These are phyloP conservation scores for Sylvia atricapilla DNA, from an alignment of 2,113 vertebrate species.

Conservation along the genomic window DNA sequence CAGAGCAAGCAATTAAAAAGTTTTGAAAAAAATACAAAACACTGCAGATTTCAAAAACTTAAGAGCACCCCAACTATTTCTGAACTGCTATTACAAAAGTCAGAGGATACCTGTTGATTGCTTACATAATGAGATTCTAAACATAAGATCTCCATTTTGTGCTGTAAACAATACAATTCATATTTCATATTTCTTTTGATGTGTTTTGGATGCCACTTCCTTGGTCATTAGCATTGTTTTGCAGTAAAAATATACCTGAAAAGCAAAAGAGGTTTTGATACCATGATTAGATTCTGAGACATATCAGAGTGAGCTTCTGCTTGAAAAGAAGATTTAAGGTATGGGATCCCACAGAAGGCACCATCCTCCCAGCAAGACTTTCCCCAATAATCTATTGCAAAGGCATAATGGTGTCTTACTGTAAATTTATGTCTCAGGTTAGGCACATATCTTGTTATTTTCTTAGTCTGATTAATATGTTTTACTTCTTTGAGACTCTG, in stretches of 20 bases:
- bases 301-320: not conserved
- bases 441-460: not conserved
- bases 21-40: not conserved
- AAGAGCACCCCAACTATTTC: not conserved
- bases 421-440: not conserved
- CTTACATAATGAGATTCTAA: not conserved
- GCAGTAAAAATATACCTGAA: not conserved
- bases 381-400: not conserved
- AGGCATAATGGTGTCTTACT: not conserved
- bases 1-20: not conserved
- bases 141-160: not conserved
- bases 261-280: not conserved
- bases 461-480: not conserved
- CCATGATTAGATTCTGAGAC: not conserved
- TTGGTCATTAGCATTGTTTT: not conserved
- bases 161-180: not conserved
- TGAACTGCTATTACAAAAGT: not conserved
- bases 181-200: not conserved
- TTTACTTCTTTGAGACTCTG: not conserved
- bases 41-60: not conserved
- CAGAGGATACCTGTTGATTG: not conserved
- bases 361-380: not conserved
- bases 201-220: not conserved
- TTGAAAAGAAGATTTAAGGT: not conserved
- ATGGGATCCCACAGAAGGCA: not conserved